Conservation (phyloP, 1,140 invertebrate genomes). For the Tachypleus tridentatus region DNA sequence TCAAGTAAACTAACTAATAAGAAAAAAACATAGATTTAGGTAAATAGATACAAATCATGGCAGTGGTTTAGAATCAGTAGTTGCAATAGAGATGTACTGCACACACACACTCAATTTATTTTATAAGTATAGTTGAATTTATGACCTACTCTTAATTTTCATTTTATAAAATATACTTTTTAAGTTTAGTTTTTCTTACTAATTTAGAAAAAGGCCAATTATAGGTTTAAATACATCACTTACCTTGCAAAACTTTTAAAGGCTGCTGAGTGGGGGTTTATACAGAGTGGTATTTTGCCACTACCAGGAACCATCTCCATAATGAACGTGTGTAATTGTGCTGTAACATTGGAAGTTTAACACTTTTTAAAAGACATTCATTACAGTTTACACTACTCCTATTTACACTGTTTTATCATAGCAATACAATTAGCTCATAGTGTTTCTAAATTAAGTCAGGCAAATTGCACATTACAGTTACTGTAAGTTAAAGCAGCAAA, state of each 20-base stretch:
- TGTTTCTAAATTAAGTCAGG: not conserved
- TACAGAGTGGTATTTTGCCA: constrained; percentile 88
- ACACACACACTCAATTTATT: not conserved
- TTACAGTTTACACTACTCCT: not conserved
- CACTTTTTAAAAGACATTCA: not conserved
- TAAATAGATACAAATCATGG: too few relatives aligned
- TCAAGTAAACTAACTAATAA: too few relatives aligned
- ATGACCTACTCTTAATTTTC: not conserved
- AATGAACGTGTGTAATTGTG: constrained; percentile 98
- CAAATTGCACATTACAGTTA: not conserved
- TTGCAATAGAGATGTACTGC: constrained; percentile 2
- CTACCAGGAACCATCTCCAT: constrained; percentile 80
- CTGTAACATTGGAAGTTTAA: constrained; percentile 40
- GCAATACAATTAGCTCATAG: not conserved
- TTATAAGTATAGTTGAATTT: not conserved
- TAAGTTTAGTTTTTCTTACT: not conserved
- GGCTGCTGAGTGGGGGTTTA: constrained; percentile 97
- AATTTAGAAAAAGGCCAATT: constrained; percentile 1
- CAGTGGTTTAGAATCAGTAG: not conserved
- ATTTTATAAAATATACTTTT: not conserved
- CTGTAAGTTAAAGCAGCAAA: too few relatives aligned
- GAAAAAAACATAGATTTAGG: too few relatives aligned
- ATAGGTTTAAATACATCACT: constrained; percentile 34
- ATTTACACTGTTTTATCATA: not conserved
- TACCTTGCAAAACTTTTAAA: constrained; percentile 99